phyloP scores from a whole-genome alignment of 35 echinoderm and acorn worm species.

The Diadema setosum region DNA sequence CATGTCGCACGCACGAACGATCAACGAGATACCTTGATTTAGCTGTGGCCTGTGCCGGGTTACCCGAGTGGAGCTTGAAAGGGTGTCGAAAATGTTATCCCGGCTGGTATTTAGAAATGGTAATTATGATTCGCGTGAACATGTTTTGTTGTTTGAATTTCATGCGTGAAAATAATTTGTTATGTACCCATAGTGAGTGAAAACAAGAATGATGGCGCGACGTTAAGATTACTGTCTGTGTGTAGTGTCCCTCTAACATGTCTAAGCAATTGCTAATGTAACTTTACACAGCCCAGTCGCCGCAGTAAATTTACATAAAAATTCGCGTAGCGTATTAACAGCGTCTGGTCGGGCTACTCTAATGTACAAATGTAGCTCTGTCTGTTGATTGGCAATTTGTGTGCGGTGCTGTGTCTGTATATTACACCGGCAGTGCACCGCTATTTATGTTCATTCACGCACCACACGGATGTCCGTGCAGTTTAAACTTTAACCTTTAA shows the following conservation, averaged over 20 bases:
- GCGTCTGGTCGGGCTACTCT: too few species aligned
- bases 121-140: not conserved
- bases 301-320: not conserved
- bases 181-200: not conserved
- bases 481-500: too few species aligned
- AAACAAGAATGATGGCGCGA: not conserved
- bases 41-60: not conserved
- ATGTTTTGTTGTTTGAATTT: not conserved
- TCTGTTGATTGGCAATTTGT: too few species aligned
- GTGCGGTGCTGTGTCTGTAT: too few species aligned
- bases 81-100: constrained; percentile 41
- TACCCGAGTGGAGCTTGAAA: not conserved
- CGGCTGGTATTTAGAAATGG: constrained; percentile 54
- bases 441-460: too few species aligned
- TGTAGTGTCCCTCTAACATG: not conserved
- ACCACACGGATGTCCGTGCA: too few species aligned
- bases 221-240: not conserved
- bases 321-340: too few species aligned
- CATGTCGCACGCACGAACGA: not conserved
- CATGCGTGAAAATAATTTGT: not conserved
- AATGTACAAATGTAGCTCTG: too few species aligned
- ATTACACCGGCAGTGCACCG: too few species aligned
- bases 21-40: not conserved
- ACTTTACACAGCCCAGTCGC: not conserved
- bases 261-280: not conserved